Evolutionary conservation across 2,888 invertebrate species (phyloP).

Genomic region (Hydroisotoma schaefferi): DNA sequence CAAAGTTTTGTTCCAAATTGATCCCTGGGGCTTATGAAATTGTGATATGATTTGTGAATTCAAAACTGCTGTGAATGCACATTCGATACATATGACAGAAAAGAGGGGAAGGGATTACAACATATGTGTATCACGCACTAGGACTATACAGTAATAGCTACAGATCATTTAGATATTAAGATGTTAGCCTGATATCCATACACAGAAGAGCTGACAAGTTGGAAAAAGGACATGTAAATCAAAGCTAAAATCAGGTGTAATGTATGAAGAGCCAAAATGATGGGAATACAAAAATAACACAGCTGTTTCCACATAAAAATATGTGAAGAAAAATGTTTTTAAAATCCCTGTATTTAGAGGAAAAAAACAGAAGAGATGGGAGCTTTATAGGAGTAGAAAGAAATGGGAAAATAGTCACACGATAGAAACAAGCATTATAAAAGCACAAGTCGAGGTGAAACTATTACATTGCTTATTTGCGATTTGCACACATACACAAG

Average conservation of each 20-base stretch:
- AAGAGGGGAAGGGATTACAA: conserved; percentile 2
- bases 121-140: not conserved
- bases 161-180: not conserved
- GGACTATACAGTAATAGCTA: too few species aligned
- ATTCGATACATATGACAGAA: not conserved
- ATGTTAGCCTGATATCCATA: not conserved
- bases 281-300: conserved; percentile 35
- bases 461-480: not conserved
- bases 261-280: conserved; percentile 24
- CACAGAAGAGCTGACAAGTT: conserved; percentile 4
- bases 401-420: too few species aligned
- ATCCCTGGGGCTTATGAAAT: conserved; percentile 5
- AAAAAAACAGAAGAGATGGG: too few species aligned
- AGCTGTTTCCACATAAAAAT: conserved; percentile 32
- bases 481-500: too few species aligned
- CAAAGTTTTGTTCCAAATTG: not conserved
- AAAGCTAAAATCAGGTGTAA: conserved; percentile 31
- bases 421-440: not conserved
- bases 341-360: too few species aligned
- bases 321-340: conserved; percentile 5
- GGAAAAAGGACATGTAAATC: conserved; percentile 19
- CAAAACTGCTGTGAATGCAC: not conserved
- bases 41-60: conserved; percentile 2
- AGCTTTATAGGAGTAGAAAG: too few species aligned
- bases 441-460: not conserved